Conservation (phyloP, 2,113 vertebrate species). For the Pomatostomus ruficeps region DNA sequence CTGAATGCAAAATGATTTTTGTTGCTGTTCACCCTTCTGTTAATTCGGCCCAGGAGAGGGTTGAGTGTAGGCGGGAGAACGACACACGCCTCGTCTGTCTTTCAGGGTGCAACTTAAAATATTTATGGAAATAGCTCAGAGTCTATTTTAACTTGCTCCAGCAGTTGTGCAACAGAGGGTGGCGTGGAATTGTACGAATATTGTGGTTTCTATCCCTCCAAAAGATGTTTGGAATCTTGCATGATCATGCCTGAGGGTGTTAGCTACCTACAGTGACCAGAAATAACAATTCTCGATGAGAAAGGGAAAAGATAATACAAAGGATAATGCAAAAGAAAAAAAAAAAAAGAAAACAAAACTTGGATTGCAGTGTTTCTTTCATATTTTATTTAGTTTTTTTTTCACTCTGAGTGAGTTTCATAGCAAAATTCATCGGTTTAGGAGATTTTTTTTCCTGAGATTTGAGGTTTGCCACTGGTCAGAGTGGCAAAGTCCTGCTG, state of each 20-base stretch:
- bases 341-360: background rate
- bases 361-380: background rate
- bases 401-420: background rate
- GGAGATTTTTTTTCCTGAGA: background rate
- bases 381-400: background rate
- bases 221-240: conserved; percentile 16
- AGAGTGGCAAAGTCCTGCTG: background rate
- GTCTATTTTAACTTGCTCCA: background rate
- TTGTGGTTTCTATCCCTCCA: background rate
- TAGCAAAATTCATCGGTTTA: background rate
- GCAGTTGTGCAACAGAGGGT: background rate
- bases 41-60: background rate
- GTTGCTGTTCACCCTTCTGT: background rate
- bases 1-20: background rate
- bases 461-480: background rate
- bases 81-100: background rate
- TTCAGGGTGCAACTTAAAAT: background rate
- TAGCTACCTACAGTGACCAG: conserved; percentile 63
- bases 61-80: background rate
- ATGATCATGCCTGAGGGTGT: conserved; percentile 66
- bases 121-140: background rate
- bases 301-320: conserved; percentile 62
- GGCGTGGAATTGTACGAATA: background rate
- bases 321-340: background rate
- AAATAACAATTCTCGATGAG: conserved; percentile 57